Evolutionary conservation across 2,113 vertebrate genomes (phyloP).

Genomic region (Lichenostomus cassidix): DNA sequence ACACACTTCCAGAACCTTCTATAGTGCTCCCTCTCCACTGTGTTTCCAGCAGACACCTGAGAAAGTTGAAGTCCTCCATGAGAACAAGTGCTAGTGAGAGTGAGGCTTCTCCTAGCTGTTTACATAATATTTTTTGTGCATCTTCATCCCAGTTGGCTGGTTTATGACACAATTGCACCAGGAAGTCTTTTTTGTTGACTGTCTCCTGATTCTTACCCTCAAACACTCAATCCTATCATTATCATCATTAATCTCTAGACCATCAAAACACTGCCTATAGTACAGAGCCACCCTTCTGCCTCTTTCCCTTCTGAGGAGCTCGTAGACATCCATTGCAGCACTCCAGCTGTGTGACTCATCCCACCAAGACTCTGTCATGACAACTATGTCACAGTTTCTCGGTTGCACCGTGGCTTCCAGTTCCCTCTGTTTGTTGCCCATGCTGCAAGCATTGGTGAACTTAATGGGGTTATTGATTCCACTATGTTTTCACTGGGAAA

Average conservation of each 20-base stretch:
- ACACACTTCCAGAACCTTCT: neutral
- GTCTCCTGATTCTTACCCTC: neutral
- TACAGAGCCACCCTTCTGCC: too few species aligned
- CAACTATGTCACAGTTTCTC: neutral
- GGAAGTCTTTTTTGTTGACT: neutral
- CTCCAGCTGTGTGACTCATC: neutral
- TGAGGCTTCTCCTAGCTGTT: neutral
- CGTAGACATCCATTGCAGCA: neutral
- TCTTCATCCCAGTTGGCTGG: neutral
- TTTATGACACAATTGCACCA: neutral
- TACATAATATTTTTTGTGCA: neutral
- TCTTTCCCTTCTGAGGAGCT: neutral
- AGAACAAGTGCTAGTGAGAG: neutral
- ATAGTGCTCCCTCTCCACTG: neutral
- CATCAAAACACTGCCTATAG: neutral
- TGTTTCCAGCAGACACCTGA: neutral
- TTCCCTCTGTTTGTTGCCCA: neutral
- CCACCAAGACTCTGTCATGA: neutral
- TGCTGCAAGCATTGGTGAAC: neutral
- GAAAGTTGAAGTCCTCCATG: neutral
- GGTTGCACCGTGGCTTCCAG: neutral
- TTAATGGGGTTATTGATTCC: too few species aligned
- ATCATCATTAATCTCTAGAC: neutral
- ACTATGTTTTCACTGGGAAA: neutral
- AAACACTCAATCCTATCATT: neutral